Evolutionary conservation across 2,113 vertebrate genomes (phyloP).

Genomic region (Dermatemys mawii): DNA sequence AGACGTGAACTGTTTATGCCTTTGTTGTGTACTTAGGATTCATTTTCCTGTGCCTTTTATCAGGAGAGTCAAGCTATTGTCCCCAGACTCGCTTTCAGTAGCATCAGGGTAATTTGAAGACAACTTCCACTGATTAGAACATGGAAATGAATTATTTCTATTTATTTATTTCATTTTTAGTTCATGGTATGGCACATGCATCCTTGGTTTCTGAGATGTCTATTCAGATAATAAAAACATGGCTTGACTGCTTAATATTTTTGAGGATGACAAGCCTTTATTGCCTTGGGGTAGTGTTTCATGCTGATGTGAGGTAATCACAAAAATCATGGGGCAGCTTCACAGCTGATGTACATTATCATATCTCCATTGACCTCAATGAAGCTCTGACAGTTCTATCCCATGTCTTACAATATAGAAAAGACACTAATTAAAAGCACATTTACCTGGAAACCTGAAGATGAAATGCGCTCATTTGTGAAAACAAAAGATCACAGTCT

Average conservation of each 20-base stretch:
- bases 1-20: neutral
- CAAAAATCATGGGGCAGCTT: slow-evolving; percentile 48
- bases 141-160: slow-evolving; percentile 87
- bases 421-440: slow-evolving; percentile 45
- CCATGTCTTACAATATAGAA: neutral
- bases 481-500: neutral
- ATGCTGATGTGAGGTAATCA: slow-evolving; percentile 35
- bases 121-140: slow-evolving; percentile 81
- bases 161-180: slow-evolving; percentile 76
- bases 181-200: slow-evolving; percentile 37
- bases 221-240: slow-evolving; percentile 58
- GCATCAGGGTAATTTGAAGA: slow-evolving; percentile 49
- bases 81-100: slow-evolving; percentile 21
- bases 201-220: slow-evolving; percentile 47
- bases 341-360: slow-evolving; percentile 16
- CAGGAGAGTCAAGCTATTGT: slow-evolving; percentile 50
- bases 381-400: too few relatives aligned
- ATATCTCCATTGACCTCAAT: neutral
- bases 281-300: slow-evolving; percentile 63
- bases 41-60: slow-evolving; percentile 49
- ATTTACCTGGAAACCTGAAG: slow-evolving; percentile 47
- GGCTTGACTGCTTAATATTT: slow-evolving; percentile 69
- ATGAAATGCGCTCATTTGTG: slow-evolving; percentile 23
- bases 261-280: slow-evolving; percentile 45
- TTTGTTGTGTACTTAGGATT: slow-evolving; percentile 46